phyloP scores from a whole-genome alignment of 2,888 invertebrate species.

The Hemaris fuciformis region DNA sequence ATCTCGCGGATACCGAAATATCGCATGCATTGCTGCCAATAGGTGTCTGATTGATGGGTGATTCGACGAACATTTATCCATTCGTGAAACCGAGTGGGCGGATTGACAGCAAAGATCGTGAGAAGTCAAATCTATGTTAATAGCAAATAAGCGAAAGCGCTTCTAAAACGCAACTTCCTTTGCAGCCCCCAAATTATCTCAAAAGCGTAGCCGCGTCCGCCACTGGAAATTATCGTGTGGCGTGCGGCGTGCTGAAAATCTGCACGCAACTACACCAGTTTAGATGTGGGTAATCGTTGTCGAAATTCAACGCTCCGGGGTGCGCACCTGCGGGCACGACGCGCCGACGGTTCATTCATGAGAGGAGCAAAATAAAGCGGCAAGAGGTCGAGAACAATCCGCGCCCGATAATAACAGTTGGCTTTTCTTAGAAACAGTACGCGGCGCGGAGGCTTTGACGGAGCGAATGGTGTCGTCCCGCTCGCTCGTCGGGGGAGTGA shows the following conservation, averaged over 20 bases:
- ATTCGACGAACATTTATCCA: slow-evolving; percentile 49
- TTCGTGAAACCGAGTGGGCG: slow-evolving; percentile 41
- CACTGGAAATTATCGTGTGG: slow-evolving; percentile 71
- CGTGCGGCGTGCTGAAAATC: slow-evolving; percentile 73
- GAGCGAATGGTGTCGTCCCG: slow-evolving; percentile 58
- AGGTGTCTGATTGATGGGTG: slow-evolving; percentile 60
- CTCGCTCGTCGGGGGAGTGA: slow-evolving; percentile 53
- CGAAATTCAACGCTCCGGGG: slow-evolving; percentile 66
- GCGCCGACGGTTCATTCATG: slow-evolving; percentile 70
- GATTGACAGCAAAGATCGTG: slow-evolving; percentile 45
- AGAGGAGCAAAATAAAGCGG: slow-evolving; percentile 58
- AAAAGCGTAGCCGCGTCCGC: slow-evolving; percentile 53
- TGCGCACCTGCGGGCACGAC: slow-evolving; percentile 69
- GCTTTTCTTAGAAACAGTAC: slow-evolving; percentile 75
- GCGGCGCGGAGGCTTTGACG: slow-evolving; percentile 70
- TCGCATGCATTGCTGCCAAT: slow-evolving; percentile 71
- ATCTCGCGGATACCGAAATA: slow-evolving; percentile 66
- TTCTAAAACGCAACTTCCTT: slow-evolving; percentile 68
- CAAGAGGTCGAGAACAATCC: slow-evolving; percentile 73
- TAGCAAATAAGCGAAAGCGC: slow-evolving; percentile 56
- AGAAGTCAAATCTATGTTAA: slow-evolving; percentile 42
- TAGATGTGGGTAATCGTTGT: slow-evolving; percentile 65
- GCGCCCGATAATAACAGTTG: slow-evolving; percentile 76
- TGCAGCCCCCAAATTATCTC: slow-evolving; percentile 54
- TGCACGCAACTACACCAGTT: slow-evolving; percentile 58